phyloP scores from a whole-genome alignment of 2,797 vertebrate species.

The Tamandua tetradactyla region DNA sequence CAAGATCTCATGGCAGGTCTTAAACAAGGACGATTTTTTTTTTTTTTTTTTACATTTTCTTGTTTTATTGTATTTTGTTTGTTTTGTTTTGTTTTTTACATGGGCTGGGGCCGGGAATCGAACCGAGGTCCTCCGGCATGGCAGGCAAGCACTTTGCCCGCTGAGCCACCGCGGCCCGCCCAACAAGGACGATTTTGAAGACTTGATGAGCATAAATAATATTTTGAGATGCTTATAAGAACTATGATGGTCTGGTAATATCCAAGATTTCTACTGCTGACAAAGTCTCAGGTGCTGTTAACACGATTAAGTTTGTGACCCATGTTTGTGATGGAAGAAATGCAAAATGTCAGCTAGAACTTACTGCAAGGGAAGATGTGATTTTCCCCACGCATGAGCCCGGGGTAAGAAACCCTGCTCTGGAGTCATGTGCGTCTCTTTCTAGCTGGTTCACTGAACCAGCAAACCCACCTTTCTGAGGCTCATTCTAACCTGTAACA shows the following conservation, averaged over 20 bases:
- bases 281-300: rapidly evolving
- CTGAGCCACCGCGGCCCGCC: too few relatives aligned
- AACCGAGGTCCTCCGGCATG: too few relatives aligned
- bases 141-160: too few relatives aligned
- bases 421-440: not conserved
- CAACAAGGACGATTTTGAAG: rapidly evolving
- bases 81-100: too few relatives aligned
- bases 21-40: rapidly evolving
- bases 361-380: not conserved
- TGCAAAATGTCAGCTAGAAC: not conserved
- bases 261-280: too few relatives aligned
- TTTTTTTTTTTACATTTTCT: too few relatives aligned
- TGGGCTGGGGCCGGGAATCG: too few relatives aligned
- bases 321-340: not conserved
- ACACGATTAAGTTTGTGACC: too few relatives aligned
- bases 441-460: not conserved
- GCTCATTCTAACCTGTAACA: not conserved
- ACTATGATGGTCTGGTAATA: rapidly evolving
- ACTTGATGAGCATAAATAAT: rapidly evolving
- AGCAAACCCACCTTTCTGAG: not conserved
- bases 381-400: rapidly evolving
- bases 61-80: too few relatives aligned
- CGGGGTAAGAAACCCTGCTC: not conserved
- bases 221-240: not conserved
- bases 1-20: not conserved